phyloP scores from a whole-genome alignment of 2,888 invertebrate species.

The Xanthia icteritia region DNA sequence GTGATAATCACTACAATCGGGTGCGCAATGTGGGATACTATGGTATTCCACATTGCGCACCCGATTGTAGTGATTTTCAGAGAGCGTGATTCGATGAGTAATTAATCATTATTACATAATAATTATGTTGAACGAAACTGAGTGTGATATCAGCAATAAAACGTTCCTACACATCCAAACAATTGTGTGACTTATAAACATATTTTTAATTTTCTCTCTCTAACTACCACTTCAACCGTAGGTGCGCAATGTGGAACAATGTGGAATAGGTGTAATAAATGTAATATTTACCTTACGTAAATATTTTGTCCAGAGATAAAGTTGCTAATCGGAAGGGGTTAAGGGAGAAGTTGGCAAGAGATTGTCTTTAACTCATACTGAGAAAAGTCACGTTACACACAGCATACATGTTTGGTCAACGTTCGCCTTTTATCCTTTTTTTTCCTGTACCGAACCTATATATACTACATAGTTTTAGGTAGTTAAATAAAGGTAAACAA shows the following conservation, averaged over 20 bases:
- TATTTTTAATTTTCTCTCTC: background rate
- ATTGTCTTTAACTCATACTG: constrained; percentile 13
- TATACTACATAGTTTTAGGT: too few species aligned
- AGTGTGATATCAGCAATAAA: background rate
- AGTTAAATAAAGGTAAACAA: too few species aligned
- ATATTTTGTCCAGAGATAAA: too few species aligned
- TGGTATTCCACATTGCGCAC: too few species aligned
- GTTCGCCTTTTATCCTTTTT: background rate
- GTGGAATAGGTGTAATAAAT: background rate
- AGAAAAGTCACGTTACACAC: constrained; percentile 4
- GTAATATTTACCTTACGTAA: background rate
- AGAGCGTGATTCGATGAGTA: too few species aligned
- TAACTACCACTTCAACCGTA: background rate
- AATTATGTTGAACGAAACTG: background rate
- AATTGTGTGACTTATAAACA: background rate
- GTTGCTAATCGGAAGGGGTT: background rate
- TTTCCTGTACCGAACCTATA: background rate
- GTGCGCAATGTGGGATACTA: too few species aligned
- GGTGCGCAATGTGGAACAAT: background rate
- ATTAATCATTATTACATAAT: background rate
- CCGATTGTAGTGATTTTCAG: too few species aligned
- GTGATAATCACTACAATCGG: too few species aligned
- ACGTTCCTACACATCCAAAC: background rate
- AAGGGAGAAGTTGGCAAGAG: background rate
- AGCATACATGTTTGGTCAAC: background rate